Conservation (phyloP, 2,888 invertebrate species). For the Dicycla oo region DNA sequence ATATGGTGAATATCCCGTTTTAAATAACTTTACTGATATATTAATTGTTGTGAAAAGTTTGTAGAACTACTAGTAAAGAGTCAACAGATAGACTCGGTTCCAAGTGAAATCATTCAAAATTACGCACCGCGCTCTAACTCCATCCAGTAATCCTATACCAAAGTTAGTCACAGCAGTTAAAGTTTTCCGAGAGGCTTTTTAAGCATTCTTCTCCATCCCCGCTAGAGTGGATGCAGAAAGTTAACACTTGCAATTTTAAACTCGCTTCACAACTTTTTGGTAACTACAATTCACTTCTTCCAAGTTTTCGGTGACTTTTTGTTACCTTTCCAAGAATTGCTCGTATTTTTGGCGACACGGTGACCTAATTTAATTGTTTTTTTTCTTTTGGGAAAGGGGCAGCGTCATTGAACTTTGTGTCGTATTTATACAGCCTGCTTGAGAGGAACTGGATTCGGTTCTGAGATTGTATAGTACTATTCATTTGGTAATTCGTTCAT, state of each 20-base stretch:
- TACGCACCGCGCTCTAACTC: not conserved
- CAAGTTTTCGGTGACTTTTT: conserved; percentile 28
- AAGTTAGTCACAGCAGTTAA: conserved; percentile 49
- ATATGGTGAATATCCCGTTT: no score
- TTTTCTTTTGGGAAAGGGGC: not conserved
- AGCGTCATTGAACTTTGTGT: not conserved
- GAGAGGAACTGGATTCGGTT: not conserved
- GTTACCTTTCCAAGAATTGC: not conserved
- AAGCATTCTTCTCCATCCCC: conserved; percentile 60
- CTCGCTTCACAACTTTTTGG: conserved; percentile 61
- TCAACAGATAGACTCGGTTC: no score
- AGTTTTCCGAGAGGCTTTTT: conserved; percentile 64
- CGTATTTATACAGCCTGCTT: not conserved
- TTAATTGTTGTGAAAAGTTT: no score
- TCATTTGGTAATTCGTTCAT: no score
- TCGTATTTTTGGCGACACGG: not conserved
- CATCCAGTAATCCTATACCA: conserved; percentile 32
- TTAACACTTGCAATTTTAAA: conserved; percentile 63
- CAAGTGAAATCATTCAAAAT: not conserved
- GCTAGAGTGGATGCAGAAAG: conserved; percentile 57
- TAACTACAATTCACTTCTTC: conserved; percentile 51
- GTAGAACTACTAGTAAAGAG: no score
- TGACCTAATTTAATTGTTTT: conserved; percentile 11
- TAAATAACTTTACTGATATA: no score
- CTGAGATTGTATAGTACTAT: not conserved